Base-by-base conservation (phyloP, 2,797 vertebrate genomes). In the Vespertilio murinus region DNA sequence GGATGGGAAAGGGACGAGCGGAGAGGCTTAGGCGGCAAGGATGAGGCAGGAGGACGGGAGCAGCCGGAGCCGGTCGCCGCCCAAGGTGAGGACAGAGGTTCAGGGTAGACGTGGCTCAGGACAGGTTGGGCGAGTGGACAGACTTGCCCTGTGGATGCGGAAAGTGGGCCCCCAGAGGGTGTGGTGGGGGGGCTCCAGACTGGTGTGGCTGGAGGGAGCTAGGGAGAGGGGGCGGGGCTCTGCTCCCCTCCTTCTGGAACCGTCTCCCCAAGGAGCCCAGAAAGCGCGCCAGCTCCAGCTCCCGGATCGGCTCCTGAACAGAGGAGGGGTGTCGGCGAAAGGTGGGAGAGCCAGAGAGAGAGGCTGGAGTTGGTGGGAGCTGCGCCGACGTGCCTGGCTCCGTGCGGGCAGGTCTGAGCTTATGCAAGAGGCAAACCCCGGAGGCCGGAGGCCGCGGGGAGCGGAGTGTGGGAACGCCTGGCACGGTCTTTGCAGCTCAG, bases 131-230 rank as follows among this genome's bases (percentile, higher is more conserved):
- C 9, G 35, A 25, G 18, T 25, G 75, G 88, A 33, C 49, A 64
- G 64, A 65, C 33, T 0, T 13, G 84, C 47, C 61, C 45, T 85
- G 25, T 35, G 73, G 54, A 23, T 54, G 56, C 47, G n/a, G 65
- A 80, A 28, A 25, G 1, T 30, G 9, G 71, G 59, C 16, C 0
- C 9, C 0, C 0, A 8, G 61, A 8, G 1, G 18, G 30, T 56
- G 42, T 5, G 20, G 61, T 13, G 45, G 30, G 28, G 3, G 56
- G 92, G 38, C 17, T 69, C 79, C 49, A 6, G 40, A 9, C 14
- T 1, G n/a, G 9, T 4, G 65, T n/a, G 65, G 65, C 16, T 23
- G 23, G 35, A n/a, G 4, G 0, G 30, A 38, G 35, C 25, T 11
- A 52, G 54, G 52, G 81, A 13, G 38, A 54, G 33, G 20, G 59